Evolutionary conservation across 2,797 vertebrate genomes (phyloP).

Genomic region (Scarus forsteni): DNA sequence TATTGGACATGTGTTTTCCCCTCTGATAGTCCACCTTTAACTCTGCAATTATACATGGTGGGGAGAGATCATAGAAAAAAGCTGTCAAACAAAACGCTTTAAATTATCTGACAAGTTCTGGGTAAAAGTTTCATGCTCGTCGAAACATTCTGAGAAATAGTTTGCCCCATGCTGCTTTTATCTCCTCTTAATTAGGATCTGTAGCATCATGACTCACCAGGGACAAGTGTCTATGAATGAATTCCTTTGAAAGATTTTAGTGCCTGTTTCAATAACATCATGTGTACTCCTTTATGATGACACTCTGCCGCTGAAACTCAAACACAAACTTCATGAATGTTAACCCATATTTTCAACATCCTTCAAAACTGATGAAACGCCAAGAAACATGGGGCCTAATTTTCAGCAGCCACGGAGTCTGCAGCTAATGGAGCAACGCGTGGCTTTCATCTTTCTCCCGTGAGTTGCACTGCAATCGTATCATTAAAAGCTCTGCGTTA

Average conservation of each 20-base stretch:
- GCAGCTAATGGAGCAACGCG: constrained; percentile 63
- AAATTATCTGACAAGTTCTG: constrained; percentile 15
- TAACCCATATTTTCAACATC: constrained; percentile 79
- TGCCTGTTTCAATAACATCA: constrained; percentile 66
- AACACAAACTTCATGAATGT: constrained; percentile 77
- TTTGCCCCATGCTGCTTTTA: constrained; percentile 16
- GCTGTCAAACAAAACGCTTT: constrained; percentile 9
- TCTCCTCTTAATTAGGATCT: constrained; percentile 52
- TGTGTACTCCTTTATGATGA: constrained; percentile 75
- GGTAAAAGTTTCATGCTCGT: constrained; percentile 16
- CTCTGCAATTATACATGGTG: no score
- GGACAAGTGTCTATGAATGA: constrained; percentile 50
- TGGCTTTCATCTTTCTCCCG: constrained; percentile 77
- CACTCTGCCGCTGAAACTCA: constrained; percentile 67
- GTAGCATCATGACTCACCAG: constrained; percentile 29
- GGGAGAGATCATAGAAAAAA: not conserved
- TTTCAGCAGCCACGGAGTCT: constrained; percentile 58
- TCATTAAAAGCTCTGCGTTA: constrained; percentile 71
- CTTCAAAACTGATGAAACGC: constrained; percentile 82
- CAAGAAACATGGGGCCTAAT: constrained; percentile 72
- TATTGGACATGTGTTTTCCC: no score
- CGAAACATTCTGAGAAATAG: constrained; percentile 29
- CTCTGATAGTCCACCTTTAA: no score
- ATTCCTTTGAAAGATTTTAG: constrained; percentile 69
- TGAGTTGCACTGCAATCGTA: constrained; percentile 73